These are phyloP conservation scores for Okapia johnstoni DNA, from an alignment of 2,113 vertebrate genomes.

Conservation along the genomic window DNA sequence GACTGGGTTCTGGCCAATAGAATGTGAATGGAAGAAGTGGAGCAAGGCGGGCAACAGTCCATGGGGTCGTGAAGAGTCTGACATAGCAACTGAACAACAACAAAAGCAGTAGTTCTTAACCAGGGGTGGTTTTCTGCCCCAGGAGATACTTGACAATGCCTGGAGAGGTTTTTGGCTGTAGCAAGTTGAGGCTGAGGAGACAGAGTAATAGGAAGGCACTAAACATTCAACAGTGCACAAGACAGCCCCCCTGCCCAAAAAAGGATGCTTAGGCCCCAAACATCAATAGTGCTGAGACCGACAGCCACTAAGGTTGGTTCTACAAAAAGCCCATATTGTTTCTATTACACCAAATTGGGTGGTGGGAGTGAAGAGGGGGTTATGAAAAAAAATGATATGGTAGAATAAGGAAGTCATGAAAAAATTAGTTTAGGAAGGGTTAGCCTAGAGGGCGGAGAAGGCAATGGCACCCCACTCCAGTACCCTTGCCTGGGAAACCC, in stretches of 20 bases:
- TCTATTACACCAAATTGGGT: neutral
- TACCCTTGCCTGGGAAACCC: too few relatives aligned
- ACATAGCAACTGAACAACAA: neutral
- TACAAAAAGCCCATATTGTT: neutral
- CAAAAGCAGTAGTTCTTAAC: neutral
- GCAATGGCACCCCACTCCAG: too few relatives aligned
- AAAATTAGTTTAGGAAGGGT: neutral
- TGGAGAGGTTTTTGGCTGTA: neutral
- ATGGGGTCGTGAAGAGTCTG: neutral
- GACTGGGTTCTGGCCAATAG: neutral
- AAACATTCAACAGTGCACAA: too few relatives aligned
- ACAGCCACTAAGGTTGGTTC: neutral
- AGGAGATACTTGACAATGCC: neutral
- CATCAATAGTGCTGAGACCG: neutral
- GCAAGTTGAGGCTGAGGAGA: neutral
- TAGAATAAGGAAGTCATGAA: neutral
- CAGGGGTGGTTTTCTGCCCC: neutral
- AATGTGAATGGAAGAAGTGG: neutral
- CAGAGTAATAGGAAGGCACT: neutral
- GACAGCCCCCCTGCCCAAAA: rapidly evolving
- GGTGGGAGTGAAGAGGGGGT: neutral
- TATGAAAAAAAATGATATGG: neutral
- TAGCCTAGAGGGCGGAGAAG: neutral
- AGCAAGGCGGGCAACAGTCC: neutral
- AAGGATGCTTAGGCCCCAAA: neutral